Percentiles rank a stretch among this genome's conserved stretches.
Conservation (phyloP, 2,888 invertebrate species). For the Sinhomidia bicolor region DNA sequence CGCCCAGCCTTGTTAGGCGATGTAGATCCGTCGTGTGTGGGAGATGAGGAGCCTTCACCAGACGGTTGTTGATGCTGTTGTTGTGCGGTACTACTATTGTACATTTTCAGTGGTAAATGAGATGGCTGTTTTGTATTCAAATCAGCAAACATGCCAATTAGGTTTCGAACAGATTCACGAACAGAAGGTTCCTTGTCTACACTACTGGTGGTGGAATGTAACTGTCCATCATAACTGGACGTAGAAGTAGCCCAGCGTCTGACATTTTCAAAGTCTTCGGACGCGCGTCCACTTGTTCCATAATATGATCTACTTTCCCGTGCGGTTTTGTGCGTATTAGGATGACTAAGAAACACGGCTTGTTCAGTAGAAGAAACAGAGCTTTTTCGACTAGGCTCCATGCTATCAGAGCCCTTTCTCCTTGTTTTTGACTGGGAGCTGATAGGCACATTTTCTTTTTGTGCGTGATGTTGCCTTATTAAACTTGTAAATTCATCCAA, state of each 20-base stretch:
- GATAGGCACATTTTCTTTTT: slow-evolving; percentile 63
- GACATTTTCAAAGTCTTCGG: slow-evolving; percentile 64
- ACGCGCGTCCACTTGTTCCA: slow-evolving; percentile 1
- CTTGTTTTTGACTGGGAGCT: slow-evolving; percentile 12
- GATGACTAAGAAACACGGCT: slow-evolving; percentile 17
- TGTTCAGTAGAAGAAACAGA: slow-evolving; percentile 55
- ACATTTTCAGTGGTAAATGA: slow-evolving; percentile 52
- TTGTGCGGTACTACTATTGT: slow-evolving; percentile 29
- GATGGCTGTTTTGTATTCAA: slow-evolving; percentile 58
- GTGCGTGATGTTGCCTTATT: slow-evolving; percentile 41
- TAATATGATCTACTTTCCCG: slow-evolving; percentile 52
- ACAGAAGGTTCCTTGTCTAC: slow-evolving; percentile 61
- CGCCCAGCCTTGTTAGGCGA: slow-evolving; percentile 71
- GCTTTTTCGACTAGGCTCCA: slow-evolving; percentile 61
- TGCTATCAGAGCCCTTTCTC: slow-evolving; percentile 65
- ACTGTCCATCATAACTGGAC: slow-evolving; percentile 43
- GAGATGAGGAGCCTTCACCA: not conserved
- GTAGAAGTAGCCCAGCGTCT: slow-evolving; percentile 56
- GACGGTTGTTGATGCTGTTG: not conserved
- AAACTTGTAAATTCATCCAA: slow-evolving; percentile 34
- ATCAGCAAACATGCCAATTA: slow-evolving; percentile 70
- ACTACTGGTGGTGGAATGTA: not conserved
- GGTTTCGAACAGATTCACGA: slow-evolving; percentile 61
- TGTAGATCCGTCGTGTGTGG: slow-evolving; percentile 17
- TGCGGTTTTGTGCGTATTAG: slow-evolving; percentile 14